Evolutionary conservation across 2,113 vertebrate genomes (phyloP).

Genomic region (Mus pahari): DNA sequence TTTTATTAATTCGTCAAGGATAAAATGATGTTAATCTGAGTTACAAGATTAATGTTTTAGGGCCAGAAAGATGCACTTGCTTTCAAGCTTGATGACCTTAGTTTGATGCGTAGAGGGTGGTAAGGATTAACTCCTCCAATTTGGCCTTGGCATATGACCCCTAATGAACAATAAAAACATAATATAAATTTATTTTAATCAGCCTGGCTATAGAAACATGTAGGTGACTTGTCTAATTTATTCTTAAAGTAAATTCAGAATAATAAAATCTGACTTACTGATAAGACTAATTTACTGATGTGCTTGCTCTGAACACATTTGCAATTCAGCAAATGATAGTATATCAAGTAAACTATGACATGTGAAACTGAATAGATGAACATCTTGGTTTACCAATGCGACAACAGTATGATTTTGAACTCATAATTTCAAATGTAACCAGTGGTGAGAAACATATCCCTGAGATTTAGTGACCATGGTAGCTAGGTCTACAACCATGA

Average conservation of each 20-base stretch:
- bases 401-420: conserved; percentile 35
- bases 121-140: not conserved
- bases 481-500: not conserved
- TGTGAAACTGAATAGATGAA: conserved; percentile 10
- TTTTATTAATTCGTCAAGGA: conserved; percentile 46
- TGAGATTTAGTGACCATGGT: not conserved
- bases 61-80: not conserved
- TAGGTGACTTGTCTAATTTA: not conserved
- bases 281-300: not conserved
- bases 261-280: not conserved
- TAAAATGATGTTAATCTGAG: not conserved
- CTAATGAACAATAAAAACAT: not conserved
- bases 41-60: not conserved
- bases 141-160: not conserved
- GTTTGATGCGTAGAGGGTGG: not conserved
- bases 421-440: conserved; percentile 17
- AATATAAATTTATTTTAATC: not conserved
- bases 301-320: not conserved
- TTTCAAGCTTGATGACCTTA: not conserved
- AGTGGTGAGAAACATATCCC: not conserved
- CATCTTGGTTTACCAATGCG: not conserved
- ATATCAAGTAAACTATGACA: conserved; percentile 19
- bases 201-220: not conserved
- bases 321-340: conserved; percentile 16
- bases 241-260: conserved; percentile 16